Percentiles rank a stretch among this genome's conserved stretches.
Conservation (phyloP, 2,888 invertebrate species). For the Meghimatium bilineatum region DNA sequence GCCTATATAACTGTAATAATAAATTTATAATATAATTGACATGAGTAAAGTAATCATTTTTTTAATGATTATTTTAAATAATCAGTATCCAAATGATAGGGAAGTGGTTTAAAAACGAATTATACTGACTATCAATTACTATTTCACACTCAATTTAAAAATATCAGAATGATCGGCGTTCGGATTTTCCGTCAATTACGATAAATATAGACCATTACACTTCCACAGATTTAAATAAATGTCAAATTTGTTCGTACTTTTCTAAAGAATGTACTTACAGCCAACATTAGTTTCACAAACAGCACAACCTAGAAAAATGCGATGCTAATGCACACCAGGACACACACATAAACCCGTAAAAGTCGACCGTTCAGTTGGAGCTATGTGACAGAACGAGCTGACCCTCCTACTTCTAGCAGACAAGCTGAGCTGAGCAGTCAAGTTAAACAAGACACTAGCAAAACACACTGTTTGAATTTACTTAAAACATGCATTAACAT, state of each 20-base stretch:
- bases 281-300: background rate
- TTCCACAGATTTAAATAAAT: too few relatives aligned
- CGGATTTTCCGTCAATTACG: too few relatives aligned
- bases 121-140: too few relatives aligned
- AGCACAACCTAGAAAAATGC: background rate
- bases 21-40: too few relatives aligned
- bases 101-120: too few relatives aligned
- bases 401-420: constrained; percentile 1
- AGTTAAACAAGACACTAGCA: background rate
- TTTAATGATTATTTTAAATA: too few relatives aligned
- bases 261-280: background rate
- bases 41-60: too few relatives aligned
- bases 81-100: too few relatives aligned
- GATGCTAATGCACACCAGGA: background rate
- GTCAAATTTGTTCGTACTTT: background rate
- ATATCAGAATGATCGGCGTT: too few relatives aligned
- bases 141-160: too few relatives aligned
- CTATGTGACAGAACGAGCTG: background rate
- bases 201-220: too few relatives aligned
- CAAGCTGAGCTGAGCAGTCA: background rate
- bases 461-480: background rate
- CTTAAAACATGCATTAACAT: background rate
- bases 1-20: too few relatives aligned
- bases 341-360: background rate
- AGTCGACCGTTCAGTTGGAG: background rate